Conservation (phyloP, 2,797 vertebrate species). For the Tenualosa thibaudeaui region DNA sequence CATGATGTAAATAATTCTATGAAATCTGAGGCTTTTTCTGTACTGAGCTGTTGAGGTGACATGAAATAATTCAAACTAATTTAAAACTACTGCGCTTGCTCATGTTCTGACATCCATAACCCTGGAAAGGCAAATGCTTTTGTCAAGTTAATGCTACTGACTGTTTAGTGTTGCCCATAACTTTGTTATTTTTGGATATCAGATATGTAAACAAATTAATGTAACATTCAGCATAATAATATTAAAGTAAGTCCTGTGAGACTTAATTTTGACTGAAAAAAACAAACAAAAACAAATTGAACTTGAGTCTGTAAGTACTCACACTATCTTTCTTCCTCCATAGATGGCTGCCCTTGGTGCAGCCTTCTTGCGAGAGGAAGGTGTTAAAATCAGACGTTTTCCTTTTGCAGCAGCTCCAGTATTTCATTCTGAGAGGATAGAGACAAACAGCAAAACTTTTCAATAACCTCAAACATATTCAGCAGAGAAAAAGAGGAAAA, state of each 20-base stretch:
- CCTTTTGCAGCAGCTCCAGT: conserved; percentile 97
- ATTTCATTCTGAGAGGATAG: conserved; percentile 88
- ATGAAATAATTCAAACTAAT: no score
- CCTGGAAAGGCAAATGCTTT: no score
- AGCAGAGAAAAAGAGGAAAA: neutral
- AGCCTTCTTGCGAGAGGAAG: conserved; percentile 94
- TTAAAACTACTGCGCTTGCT: no score
- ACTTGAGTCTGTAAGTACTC: conserved; percentile 47
- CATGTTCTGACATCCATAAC: no score
- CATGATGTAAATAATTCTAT: no score
- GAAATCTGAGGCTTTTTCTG: neutral
- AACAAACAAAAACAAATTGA: neutral
- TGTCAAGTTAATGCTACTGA: no score
- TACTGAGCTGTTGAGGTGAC: neutral
- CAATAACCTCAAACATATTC: neutral
- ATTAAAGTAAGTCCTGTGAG: no score
- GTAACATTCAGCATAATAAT: no score
- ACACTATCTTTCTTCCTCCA: conserved; percentile 92
- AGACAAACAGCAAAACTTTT: conserved; percentile 36
- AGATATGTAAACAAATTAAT: no score
- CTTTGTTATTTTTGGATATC: no score
- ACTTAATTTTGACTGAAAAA: no score
- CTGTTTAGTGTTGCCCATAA: no score
- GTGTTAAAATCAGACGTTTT: conserved; percentile 99
- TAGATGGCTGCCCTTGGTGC: conserved; percentile 83